Conservation (phyloP, 2,113 vertebrate species). For the Mus musculus region GRCm39 chrX:68031001-68031500, state of each 20-base stretch:
- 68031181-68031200: background rate
- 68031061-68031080: background rate
- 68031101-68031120: background rate
- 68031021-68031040: background rate
- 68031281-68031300: slow-evolving; percentile 30
- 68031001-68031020: background rate
- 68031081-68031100: background rate
- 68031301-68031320: background rate
- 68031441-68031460: background rate
- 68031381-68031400: background rate
- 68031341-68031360: background rate
- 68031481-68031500: slow-evolving; percentile 43
- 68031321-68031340: background rate
- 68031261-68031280: background rate
- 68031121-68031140: background rate
- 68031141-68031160: background rate
- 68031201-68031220: background rate
- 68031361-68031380: background rate
- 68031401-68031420: background rate
- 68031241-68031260: background rate
- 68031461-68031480: slow-evolving; percentile 38
- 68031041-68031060: background rate
- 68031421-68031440: slow-evolving; percentile 25
- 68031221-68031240: background rate
- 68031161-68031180: background rate